Percentiles rank a stretch among this genome's conserved stretches.
phyloP scores from a whole-genome alignment of 2,797 vertebrate species.

The Falco concolor region DNA sequence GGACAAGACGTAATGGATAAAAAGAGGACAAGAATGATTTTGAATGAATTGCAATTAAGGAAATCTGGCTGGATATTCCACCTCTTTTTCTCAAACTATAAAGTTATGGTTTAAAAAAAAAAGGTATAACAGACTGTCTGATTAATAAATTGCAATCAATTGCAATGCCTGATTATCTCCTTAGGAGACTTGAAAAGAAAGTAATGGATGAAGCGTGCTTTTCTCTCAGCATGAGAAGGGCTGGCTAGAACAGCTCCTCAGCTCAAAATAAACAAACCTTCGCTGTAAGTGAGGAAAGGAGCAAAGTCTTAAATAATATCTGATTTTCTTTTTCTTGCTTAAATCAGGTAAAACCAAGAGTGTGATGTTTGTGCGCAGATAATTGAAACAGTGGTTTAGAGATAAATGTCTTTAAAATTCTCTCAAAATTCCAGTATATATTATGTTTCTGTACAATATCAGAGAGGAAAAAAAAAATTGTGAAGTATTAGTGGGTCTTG shows the following conservation, averaged over 20 bases:
- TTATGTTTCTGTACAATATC: neutral
- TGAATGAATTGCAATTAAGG: neutral
- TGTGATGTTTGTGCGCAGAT: neutral
- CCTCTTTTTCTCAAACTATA: neutral
- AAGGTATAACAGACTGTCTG: slow-evolving; percentile 47
- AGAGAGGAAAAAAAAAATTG: rapidly evolving
- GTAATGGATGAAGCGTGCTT: slow-evolving; percentile 59
- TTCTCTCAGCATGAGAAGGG: slow-evolving; percentile 39
- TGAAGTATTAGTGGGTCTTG: neutral
- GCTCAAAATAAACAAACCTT: slow-evolving; percentile 14
- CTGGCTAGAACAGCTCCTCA: slow-evolving; percentile 25
- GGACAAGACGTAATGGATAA: neutral
- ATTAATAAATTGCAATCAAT: slow-evolving; percentile 78
- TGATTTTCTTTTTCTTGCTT: neutral
- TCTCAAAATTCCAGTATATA: neutral
- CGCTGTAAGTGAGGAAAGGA: neutral
- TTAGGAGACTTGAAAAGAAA: slow-evolving; percentile 51
- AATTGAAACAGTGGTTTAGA: neutral
- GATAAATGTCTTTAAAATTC: neutral
- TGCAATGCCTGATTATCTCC: slow-evolving; percentile 69
- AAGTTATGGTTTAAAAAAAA: neutral
- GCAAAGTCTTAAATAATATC: neutral
- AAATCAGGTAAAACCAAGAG: neutral
- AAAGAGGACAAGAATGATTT: neutral
- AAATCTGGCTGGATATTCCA: neutral